Conservation (phyloP, 2,113 vertebrate species). For the Setophaga coronata region DNA sequence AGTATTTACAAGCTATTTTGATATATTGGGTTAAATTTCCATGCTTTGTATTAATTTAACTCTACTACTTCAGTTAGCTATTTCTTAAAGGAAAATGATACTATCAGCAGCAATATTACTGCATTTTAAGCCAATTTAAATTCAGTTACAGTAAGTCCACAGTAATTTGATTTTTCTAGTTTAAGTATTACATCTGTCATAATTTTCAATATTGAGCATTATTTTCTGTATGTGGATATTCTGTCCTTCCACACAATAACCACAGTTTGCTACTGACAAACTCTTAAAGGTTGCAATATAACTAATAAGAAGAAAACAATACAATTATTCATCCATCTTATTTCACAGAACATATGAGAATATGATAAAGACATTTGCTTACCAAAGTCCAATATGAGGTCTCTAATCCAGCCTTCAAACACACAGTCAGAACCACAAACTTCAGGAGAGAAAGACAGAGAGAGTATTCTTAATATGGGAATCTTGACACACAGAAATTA, state of each 20-base stretch:
- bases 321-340: neutral
- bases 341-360: neutral
- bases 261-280: neutral
- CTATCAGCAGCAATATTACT: neutral
- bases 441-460: conserved; percentile 49
- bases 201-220: neutral
- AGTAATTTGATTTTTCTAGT: neutral
- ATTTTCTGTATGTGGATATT: neutral
- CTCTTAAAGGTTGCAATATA: neutral
- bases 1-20: neutral
- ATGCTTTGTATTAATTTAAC: neutral
- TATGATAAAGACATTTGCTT: conserved; percentile 35
- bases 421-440: conserved; percentile 99
- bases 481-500: neutral
- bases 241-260: neutral
- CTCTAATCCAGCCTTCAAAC: conserved; percentile 96
- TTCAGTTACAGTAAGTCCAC: neutral
- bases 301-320: neutral
- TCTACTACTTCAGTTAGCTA: neutral
- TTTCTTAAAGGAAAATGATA: neutral
- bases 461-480: neutral
- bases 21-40: neutral
- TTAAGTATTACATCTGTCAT: neutral
- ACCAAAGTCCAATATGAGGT: conserved; percentile 98
- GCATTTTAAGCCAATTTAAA: neutral